Conservation (phyloP, 2,888 invertebrate genomes). For the Plusia festucae region DNA sequence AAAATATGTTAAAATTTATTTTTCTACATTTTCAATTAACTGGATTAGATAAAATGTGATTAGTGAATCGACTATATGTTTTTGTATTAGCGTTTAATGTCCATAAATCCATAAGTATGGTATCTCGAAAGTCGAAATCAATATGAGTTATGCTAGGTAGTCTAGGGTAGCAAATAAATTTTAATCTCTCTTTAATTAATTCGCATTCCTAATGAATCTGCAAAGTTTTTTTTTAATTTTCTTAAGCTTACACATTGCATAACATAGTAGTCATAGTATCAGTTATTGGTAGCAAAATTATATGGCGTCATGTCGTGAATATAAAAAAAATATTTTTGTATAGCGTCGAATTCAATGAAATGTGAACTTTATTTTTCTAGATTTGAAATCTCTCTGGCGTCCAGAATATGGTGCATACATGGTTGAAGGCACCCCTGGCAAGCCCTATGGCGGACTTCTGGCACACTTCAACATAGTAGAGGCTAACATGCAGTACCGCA, state of each 20-base stretch:
- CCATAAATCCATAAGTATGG: not conserved
- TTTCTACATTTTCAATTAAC: not conserved
- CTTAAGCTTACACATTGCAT: too few relatives aligned
- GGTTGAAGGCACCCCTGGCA: slow-evolving; percentile 99
- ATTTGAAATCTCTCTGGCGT: slow-evolving; percentile 97
- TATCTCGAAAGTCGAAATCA: not conserved
- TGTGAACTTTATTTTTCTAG: slow-evolving; percentile 69
- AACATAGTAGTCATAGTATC: too few relatives aligned
- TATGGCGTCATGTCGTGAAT: too few relatives aligned
- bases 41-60: not conserved
- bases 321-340: too few relatives aligned
- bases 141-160: not conserved
- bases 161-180: not conserved
- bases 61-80: not conserved
- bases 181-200: not conserved
- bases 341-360: not conserved
- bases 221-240: too few relatives aligned
- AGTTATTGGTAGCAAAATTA: too few relatives aligned
- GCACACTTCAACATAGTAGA: slow-evolving; percentile 99
- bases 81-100: not conserved
- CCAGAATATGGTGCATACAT: slow-evolving; percentile 99
- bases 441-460: slow-evolving; percentile 97
- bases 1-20: not conserved
- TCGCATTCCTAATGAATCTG: not conserved
- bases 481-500: slow-evolving; percentile 97